phyloP scores from a whole-genome alignment of 2,113 vertebrate species.

The Etia nguti region DNA sequence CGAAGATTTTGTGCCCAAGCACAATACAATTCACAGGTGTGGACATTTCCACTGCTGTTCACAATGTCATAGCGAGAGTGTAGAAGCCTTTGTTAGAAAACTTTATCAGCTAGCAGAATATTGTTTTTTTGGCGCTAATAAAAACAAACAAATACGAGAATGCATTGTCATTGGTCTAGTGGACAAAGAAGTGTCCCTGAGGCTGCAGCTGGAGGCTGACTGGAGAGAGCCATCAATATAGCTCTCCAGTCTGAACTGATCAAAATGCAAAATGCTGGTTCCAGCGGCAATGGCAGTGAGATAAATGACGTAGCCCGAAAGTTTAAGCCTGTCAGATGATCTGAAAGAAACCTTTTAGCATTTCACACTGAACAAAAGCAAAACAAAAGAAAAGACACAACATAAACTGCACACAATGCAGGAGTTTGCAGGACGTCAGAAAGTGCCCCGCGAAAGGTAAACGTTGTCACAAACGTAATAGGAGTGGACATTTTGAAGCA shows the following conservation, averaged over 20 bases:
- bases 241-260: not conserved
- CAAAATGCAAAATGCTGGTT: not conserved
- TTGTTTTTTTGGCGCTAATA: too few species aligned
- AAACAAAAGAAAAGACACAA: too few species aligned
- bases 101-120: not conserved
- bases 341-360: too few species aligned
- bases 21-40: too few species aligned
- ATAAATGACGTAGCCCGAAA: not conserved
- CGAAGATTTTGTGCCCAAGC: too few species aligned
- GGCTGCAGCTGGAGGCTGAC: not conserved
- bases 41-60: too few species aligned
- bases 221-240: not conserved
- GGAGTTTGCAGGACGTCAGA: not conserved
- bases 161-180: not conserved
- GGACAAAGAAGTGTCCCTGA: not conserved
- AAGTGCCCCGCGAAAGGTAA: not conserved
- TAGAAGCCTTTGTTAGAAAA: not conserved
- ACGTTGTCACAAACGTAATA: not conserved
- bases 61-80: too few species aligned
- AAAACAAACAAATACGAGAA: too few species aligned
- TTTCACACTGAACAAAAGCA: too few species aligned
- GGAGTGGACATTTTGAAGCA: not conserved
- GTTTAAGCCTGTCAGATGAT: too few species aligned
- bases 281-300: too few species aligned
- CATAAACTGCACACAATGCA: too few species aligned